A percentile compares a stretch with the other conserved stretches of the same genome.
phyloP scores from a whole-genome alignment of 2,888 invertebrate species.

The Mesorhabditis sp. region DNA sequence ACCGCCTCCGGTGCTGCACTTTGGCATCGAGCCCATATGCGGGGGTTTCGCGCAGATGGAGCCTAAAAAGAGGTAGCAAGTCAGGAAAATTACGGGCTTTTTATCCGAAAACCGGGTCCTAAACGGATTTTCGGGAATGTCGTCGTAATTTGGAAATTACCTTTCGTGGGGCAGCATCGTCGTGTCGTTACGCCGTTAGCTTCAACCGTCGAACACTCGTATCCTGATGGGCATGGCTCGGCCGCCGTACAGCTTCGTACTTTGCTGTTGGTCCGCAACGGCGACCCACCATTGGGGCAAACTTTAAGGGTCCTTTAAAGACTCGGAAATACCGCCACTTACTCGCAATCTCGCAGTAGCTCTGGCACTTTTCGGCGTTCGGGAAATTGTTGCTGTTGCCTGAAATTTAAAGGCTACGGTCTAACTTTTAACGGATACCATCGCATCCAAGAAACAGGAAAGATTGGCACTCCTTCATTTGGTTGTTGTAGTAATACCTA shows the following conservation, averaged over 20 bases:
- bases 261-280: constrained; percentile 33
- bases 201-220: constrained; percentile 39
- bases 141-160: constrained; percentile 11
- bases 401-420: not conserved
- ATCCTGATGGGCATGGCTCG: constrained; percentile 35
- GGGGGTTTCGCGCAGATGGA: constrained; percentile 36
- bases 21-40: constrained; percentile 35
- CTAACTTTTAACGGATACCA: constrained; percentile 16
- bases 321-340: constrained; percentile 7
- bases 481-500: constrained; percentile 36
- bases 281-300: constrained; percentile 42
- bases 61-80: constrained; percentile 13
- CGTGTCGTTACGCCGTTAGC: constrained; percentile 32
- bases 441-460: constrained; percentile 44
- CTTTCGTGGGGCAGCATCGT: constrained; percentile 41
- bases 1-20: constrained; percentile 34
- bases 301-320: constrained; percentile 15
- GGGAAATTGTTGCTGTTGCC: constrained; percentile 45
- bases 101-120: too few species aligned
- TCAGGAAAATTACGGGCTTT: too few species aligned
- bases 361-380: constrained; percentile 36
- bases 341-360: constrained; percentile 41
- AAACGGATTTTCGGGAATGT: too few species aligned
- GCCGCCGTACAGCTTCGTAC: constrained; percentile 31
- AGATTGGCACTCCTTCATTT: constrained; percentile 39